Conservation (phyloP, 2,888 invertebrate genomes). For the Tipula vernalis region DNA sequence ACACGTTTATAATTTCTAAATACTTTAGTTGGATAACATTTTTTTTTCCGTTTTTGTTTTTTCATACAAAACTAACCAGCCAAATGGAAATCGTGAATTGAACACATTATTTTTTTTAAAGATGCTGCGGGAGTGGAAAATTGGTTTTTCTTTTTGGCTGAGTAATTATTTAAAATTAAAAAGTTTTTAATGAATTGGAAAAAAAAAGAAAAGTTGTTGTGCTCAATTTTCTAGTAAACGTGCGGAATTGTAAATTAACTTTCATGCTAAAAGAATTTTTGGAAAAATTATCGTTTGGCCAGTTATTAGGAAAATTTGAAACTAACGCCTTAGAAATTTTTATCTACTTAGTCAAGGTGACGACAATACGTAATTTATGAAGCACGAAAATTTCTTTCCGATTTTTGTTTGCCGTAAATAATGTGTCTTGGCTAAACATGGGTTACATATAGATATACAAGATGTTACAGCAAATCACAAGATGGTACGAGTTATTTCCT, state of each 20-base stretch:
- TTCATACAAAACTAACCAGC: background rate
- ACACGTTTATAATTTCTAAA: background rate
- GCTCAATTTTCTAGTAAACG: background rate
- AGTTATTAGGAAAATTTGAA: too few species aligned
- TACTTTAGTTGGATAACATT: background rate
- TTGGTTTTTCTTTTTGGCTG: background rate
- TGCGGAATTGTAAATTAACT: background rate
- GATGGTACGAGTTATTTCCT: too few species aligned
- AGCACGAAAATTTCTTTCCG: too few species aligned
- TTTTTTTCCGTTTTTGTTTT: background rate
- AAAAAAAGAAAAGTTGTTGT: background rate
- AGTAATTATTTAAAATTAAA: background rate
- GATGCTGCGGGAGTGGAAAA: background rate
- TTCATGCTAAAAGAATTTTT: background rate
- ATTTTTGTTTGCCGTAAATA: too few species aligned
- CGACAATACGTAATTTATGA: too few species aligned
- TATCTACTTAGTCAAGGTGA: too few species aligned
- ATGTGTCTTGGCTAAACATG: too few species aligned
- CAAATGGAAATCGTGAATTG: background rate
- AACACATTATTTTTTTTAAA: background rate
- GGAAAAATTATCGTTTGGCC: too few species aligned
- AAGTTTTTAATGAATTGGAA: background rate
- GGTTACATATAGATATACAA: too few species aligned
- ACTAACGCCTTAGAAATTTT: too few species aligned
- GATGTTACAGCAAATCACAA: too few species aligned